Evolutionary conservation across 2,888 invertebrate genomes (phyloP), one percentile per base, ranked within the genome.

Genomic region (Cephalotes varians): DNA sequence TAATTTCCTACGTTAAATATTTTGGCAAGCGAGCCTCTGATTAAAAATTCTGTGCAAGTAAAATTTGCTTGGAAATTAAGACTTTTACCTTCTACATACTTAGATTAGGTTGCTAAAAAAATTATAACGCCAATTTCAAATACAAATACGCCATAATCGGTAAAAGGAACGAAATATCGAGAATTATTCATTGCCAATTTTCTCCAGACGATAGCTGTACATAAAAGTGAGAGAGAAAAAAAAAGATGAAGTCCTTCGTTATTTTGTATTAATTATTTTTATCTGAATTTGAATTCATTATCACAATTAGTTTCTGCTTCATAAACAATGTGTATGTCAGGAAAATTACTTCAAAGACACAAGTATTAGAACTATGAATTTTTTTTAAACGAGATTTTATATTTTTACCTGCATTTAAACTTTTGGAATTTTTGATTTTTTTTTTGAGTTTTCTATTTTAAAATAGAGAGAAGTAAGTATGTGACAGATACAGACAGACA

Each of bases 1-100:
- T 69, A 79, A 79, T 79, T 65, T 65, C 10, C 71, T 15, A 56
- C 34, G 71, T 79, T 71, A 79, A 79, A 79, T 79, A 79, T 79
- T 79, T 79, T 44, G 71, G 31, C 25, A 56, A 79, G 44, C 10
- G n/a, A 71, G 44, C 6, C 21, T 69, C 44, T 71, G 54, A 71
- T 79, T 79, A 71, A 79, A 44, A 71, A 79, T 71, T 71, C 18
- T 56, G 56, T 4, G 6, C 28, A 44, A 56, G 40, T 69, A 10
- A 67, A 77, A 44, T 69, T 40, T 15, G 31, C 21, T 40, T 40
- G 31, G 2, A 62, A 77, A 77, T 54, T 69, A 54, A 54, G 71
- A 56, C 21, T 12, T n/a, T 64, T 49, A 10, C 10, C n/a, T 40
- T 31, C 2, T 25, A 21, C 28, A 21, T 54, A 54, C 21, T n/a